Evolutionary conservation across 1,140 invertebrate genomes (phyloP).

Genomic region (Aradophagus sp.): DNA sequence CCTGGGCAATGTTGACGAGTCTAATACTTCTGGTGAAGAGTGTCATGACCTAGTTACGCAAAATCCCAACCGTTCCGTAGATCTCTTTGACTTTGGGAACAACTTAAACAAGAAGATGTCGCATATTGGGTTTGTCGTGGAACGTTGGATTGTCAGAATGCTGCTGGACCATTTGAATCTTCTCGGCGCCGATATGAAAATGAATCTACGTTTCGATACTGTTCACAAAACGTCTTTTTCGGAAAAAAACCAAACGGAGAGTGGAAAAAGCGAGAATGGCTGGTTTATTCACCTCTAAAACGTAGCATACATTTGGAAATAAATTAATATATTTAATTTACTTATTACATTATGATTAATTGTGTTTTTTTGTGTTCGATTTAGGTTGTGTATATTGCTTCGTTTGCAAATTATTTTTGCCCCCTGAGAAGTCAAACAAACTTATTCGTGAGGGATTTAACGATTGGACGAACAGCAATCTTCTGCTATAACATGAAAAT

Average conservation of each 20-base stretch:
- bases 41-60: not conserved
- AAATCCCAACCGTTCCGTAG: conserved; percentile 10
- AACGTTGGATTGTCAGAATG: conserved; percentile 8
- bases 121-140: conserved; percentile 2
- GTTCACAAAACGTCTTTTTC: conserved; percentile 19
- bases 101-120: conserved; percentile 11
- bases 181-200: conserved; percentile 15
- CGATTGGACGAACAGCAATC: conserved; percentile 18
- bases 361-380: conserved; percentile 4
- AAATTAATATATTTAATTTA: conserved; percentile 1
- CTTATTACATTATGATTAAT: not conserved
- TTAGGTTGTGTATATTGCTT: conserved; percentile 17
- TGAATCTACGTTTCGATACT: conserved; percentile 11
- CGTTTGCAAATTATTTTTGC: conserved; percentile 19
- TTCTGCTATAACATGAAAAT: conserved; percentile 23
- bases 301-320: conserved; percentile 1
- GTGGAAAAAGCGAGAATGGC: not conserved
- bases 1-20: not conserved
- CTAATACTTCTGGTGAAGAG: too few species aligned
- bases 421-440: conserved; percentile 2
- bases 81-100: conserved; percentile 25
- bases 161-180: conserved; percentile 14
- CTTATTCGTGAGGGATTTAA: conserved; percentile 9
- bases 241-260: conserved; percentile 20
- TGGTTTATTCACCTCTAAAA: conserved; percentile 20